phyloP scores from a whole-genome alignment of 2,888 invertebrate genomes.

The Gasteruption jaculator region DNA sequence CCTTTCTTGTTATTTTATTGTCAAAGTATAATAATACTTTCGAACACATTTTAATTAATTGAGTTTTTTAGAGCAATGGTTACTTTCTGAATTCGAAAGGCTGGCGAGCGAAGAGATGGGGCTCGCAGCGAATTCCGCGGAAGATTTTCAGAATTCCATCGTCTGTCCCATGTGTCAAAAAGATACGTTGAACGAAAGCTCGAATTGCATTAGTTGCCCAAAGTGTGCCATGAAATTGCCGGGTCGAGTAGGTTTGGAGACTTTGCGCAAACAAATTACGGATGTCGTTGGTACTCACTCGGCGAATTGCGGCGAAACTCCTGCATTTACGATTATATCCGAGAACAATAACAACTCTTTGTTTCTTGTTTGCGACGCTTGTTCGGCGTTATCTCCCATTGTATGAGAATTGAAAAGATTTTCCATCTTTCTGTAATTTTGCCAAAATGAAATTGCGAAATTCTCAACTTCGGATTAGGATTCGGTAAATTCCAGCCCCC shows the following conservation, averaged over 20 bases:
- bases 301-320: slow-evolving; percentile 27
- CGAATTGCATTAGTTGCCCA: slow-evolving; percentile 32
- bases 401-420: slow-evolving; percentile 18
- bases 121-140: slow-evolving; percentile 31
- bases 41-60: not conserved
- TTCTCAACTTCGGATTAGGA: too few relatives aligned
- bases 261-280: slow-evolving; percentile 34
- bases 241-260: slow-evolving; percentile 23
- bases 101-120: slow-evolving; percentile 39
- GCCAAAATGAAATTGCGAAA: too few relatives aligned
- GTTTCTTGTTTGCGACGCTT: slow-evolving; percentile 38
- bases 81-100: slow-evolving; percentile 44
- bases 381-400: slow-evolving; percentile 31
- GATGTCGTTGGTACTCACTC: slow-evolving; percentile 35
- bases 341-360: slow-evolving; percentile 33
- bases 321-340: slow-evolving; percentile 37
- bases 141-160: slow-evolving; percentile 35
- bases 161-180: slow-evolving; percentile 50
- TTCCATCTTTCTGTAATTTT: too few relatives aligned
- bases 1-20: slow-evolving; percentile 7
- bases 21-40: not conserved
- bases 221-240: slow-evolving; percentile 37
- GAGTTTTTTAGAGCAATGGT: slow-evolving; percentile 38
- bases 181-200: slow-evolving; percentile 26
- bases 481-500: too few relatives aligned